These are phyloP conservation scores for Octopus bimaculoides DNA, from an alignment of 1,140 invertebrate species.

Conservation along the genomic window DNA sequence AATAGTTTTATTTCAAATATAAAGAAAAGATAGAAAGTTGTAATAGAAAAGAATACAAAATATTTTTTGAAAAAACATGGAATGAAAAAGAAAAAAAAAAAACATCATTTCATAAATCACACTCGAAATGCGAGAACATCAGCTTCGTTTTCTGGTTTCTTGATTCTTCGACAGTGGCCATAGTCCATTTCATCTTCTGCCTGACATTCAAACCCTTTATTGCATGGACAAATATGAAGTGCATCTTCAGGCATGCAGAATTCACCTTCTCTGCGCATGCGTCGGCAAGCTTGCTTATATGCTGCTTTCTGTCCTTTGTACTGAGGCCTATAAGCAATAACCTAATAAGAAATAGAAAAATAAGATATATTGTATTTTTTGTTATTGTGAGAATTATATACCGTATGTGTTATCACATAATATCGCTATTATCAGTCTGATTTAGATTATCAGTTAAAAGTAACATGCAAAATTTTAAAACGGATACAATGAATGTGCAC, in stretches of 20 bases:
- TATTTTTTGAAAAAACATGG: too few relatives aligned
- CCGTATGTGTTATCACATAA: neutral
- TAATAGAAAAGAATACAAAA: too few relatives aligned
- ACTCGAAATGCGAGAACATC: too few relatives aligned
- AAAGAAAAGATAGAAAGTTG: too few relatives aligned
- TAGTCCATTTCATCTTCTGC: neutral
- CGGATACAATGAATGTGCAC: neutral
- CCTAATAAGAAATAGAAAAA: neutral
- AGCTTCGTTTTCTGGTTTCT: neutral
- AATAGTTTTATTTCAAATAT: too few relatives aligned
- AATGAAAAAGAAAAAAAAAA: too few relatives aligned
- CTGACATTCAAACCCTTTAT: neutral
- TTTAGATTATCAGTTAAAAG: neutral
- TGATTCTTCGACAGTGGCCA: neutral
- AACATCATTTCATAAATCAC: too few relatives aligned
- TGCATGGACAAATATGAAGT: slow-evolving; percentile 12
- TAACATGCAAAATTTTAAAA: neutral
- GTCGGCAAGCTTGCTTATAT: neutral
- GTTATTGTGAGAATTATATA: neutral
- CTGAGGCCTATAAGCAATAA: neutral
- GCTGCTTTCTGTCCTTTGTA: slow-evolving; percentile 9
- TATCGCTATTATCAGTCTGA: neutral
- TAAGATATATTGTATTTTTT: neutral
- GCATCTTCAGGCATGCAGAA: slow-evolving; percentile 8
- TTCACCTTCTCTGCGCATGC: neutral